Base-by-base conservation (phyloP, 2,888 invertebrate species). In the Alsophila aescularia region DNA sequence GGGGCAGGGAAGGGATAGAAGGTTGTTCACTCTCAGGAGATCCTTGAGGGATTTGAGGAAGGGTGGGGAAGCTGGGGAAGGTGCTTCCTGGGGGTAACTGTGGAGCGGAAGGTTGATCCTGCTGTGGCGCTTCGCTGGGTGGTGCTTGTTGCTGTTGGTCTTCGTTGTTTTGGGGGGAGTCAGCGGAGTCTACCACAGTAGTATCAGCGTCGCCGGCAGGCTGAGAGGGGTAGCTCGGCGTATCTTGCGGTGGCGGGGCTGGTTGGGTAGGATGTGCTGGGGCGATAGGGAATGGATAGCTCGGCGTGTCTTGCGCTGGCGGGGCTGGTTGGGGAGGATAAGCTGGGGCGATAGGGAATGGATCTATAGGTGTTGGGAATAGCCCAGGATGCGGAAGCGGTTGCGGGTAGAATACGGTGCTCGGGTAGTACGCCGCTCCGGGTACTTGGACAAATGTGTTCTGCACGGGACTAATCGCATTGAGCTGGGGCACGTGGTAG, bases 181-280 rank as follows among this genome's bases (percentile, higher is more conserved):
- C 86, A 2, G 87, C 85, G 4, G 90, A 88, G 35, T 91, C 90
- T 31, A 90, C 71, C 0, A 90, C 83, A n/a, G 87, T 69, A 0
- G 87, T 76, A 44, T 90, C 90, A 12, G 80, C 71, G 47, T 89
- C 89, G 3, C 85, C 85, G 0, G 72, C 58, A 9, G 75, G 69
- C 42, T 78, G 73, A 21, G 72, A 50, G 1, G 81, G 75, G 8
- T 44, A 37, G 39, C 57, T 70, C 0, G 75, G 72, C 0, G 47
- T 37, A 4, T 50, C 53, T 49, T 60, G 58, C 1, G 31, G 9
- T 31, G 73, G 61, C n/a, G 58, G 60, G 7, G 54, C 39, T 5
- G 42, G 42, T 12, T 15, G 27, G 6, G n/a, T 16, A 2, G 47
- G 47, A 14, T 42, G 49, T 2, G 81, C 72, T 5, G 67, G 69